A percentile compares a stretch with the other conserved stretches of the same genome.
phyloP scores from a whole-genome alignment of 2,797 vertebrate species.

The Odontamblyopus lacepedii region DNA sequence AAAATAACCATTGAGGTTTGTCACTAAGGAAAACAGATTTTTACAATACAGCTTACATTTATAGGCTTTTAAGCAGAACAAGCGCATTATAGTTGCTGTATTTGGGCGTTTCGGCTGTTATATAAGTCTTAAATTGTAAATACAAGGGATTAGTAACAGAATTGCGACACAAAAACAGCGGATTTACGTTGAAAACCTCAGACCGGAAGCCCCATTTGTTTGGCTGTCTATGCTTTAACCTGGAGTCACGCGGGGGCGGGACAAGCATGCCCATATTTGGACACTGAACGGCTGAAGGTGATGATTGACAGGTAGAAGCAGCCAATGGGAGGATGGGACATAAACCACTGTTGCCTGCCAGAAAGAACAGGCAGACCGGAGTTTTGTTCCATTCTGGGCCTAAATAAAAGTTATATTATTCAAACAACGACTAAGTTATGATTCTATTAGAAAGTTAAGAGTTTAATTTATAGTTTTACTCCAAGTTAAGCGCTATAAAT shows the following conservation, averaged over 20 bases:
- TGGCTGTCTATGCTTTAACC: neutral
- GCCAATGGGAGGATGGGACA: constrained; percentile 43
- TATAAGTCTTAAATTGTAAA: neutral
- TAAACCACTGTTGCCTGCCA: constrained; percentile 59
- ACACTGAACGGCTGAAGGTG: constrained; percentile 42
- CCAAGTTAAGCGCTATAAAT: neutral
- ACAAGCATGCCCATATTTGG: constrained; percentile 41
- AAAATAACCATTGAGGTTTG: neutral
- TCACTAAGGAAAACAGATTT: neutral
- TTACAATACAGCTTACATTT: neutral
- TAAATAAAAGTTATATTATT: constrained; percentile 32
- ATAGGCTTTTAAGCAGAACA: neutral
- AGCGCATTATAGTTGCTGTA: neutral
- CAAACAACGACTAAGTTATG: neutral
- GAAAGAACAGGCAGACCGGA: constrained; percentile 59
- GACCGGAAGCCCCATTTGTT: constrained; percentile 28
- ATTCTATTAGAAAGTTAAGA: neutral
- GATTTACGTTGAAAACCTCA: constrained; percentile 41
- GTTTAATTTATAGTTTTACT: neutral
- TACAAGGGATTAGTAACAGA: neutral
- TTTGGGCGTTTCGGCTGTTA: neutral
- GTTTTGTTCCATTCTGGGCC: constrained; percentile 59
- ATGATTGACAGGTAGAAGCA: constrained; percentile 41
- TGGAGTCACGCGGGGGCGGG: constrained; percentile 47
- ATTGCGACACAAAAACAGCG: neutral